Evolutionary conservation across 2,797 vertebrate genomes (phyloP).

Genomic region (Lutjanus campechanus): DNA sequence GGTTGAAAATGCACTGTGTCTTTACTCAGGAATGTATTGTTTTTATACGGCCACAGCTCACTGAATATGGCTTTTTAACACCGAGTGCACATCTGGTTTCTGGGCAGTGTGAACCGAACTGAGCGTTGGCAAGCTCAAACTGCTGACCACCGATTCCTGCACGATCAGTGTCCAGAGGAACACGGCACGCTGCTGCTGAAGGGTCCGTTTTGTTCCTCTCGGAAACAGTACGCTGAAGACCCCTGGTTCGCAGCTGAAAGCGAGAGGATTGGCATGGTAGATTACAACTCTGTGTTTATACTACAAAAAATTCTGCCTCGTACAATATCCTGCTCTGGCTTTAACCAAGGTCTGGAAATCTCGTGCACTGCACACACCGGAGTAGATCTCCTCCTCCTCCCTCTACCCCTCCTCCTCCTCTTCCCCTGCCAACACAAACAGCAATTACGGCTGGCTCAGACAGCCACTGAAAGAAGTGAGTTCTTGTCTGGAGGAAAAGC

Average conservation of each 20-base stretch:
- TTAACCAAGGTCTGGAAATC: constrained; percentile 91
- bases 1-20: constrained; percentile 76
- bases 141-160: constrained; percentile 81
- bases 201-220: constrained; percentile 79
- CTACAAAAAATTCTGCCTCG: constrained; percentile 88
- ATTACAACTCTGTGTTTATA: constrained; percentile 91
- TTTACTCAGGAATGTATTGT: constrained; percentile 81
- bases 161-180: constrained; percentile 76
- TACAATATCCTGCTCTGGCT: constrained; percentile 91
- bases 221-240: constrained; percentile 80
- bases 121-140: constrained; percentile 71
- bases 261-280: constrained; percentile 84
- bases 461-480: constrained; percentile 90
- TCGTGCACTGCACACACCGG: constrained; percentile 88
- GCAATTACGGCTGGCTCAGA: constrained; percentile 90
- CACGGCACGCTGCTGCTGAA: constrained; percentile 73
- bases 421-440: constrained; percentile 92
- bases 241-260: constrained; percentile 82
- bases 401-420: constrained; percentile 71
- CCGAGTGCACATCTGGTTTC: constrained; percentile 82
- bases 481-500: constrained; percentile 87
- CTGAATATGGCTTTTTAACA: constrained; percentile 75
- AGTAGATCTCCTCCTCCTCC: constrained; percentile 78
- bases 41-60: constrained; percentile 74
- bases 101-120: constrained; percentile 78